A percentile compares a stretch with the other conserved stretches of the same genome.
phyloP scores from a whole-genome alignment of 2,888 invertebrate genomes.

The Pristionchus arcanus region DNA sequence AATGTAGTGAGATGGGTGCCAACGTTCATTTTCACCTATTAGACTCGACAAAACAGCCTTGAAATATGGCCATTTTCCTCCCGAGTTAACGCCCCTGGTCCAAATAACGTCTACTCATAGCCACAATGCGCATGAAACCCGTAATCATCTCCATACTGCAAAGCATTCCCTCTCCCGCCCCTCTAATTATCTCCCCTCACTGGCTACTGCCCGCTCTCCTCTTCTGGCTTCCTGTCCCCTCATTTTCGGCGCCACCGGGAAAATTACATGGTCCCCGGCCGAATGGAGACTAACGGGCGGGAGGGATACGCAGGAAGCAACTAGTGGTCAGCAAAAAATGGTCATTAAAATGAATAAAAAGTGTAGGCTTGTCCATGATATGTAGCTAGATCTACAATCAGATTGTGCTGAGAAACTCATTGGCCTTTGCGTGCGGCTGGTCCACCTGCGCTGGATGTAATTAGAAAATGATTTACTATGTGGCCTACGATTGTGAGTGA shows the following conservation, averaged over 20 bases:
- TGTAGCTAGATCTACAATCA: too few relatives aligned
- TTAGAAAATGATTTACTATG: too few relatives aligned
- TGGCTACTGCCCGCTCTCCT: neutral
- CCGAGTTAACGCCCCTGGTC: neutral
- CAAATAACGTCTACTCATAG: neutral
- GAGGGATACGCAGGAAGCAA: neutral
- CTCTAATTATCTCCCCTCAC: slow-evolving; percentile 23
- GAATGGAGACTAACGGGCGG: neutral
- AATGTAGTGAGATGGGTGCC: too few relatives aligned
- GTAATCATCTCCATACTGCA: neutral
- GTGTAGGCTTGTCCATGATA: too few relatives aligned
- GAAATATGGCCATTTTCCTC: neutral
- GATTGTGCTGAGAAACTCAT: too few relatives aligned
- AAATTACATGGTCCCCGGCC: neutral
- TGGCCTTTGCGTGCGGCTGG: too few relatives aligned
- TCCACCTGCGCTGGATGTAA: too few relatives aligned
- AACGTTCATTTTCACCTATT: too few relatives aligned
- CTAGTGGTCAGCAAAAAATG: neutral
- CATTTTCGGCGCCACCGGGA: neutral
- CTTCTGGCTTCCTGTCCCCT: slow-evolving; percentile 23
- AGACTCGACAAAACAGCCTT: too few relatives aligned
- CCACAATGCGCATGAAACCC: neutral
- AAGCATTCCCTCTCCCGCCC: neutral
- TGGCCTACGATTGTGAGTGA: too few relatives aligned
- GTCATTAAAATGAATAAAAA: neutral